A percentile compares a stretch with the other conserved stretches of the same genome.
These are phyloP conservation scores for Drosophila macrospina DNA, from an alignment of 2,888 invertebrate genomes.

Conservation along the genomic window DNA sequence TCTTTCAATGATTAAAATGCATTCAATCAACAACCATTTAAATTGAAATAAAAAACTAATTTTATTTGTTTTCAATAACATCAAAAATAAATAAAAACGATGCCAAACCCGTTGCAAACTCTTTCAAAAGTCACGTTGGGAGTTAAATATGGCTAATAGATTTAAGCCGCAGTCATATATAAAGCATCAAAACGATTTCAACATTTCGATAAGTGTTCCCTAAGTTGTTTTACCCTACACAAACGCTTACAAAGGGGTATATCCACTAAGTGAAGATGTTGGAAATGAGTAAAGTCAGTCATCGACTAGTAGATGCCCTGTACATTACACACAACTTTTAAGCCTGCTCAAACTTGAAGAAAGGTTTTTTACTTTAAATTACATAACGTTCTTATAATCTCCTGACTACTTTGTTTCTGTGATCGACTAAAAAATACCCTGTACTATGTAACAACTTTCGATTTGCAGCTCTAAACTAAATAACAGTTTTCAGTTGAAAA, in stretches of 20 bases:
- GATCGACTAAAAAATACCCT: background rate
- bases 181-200: conserved; percentile 5
- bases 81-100: background rate
- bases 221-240: background rate
- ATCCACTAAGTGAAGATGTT: background rate
- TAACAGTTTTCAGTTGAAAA: too few relatives aligned
- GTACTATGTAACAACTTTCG: too few relatives aligned
- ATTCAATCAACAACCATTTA: conserved; percentile 22
- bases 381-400: too few relatives aligned
- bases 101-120: conserved; percentile 15
- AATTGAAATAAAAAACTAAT: conserved; percentile 10
- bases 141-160: conserved; percentile 8
- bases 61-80: conserved; percentile 2
- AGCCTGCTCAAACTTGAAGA: too few relatives aligned
- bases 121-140: conserved; percentile 2
- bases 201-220: background rate
- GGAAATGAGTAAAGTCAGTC: background rate
- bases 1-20: conserved; percentile 25
- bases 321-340: too few relatives aligned
- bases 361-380: too few relatives aligned
- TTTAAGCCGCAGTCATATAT: conserved; percentile 4
- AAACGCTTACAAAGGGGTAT: background rate
- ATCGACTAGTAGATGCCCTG: background rate
- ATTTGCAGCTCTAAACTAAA: too few relatives aligned
- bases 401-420: too few relatives aligned